phyloP scores from a whole-genome alignment of 2,888 invertebrate genomes.

The Molanna angustata region DNA sequence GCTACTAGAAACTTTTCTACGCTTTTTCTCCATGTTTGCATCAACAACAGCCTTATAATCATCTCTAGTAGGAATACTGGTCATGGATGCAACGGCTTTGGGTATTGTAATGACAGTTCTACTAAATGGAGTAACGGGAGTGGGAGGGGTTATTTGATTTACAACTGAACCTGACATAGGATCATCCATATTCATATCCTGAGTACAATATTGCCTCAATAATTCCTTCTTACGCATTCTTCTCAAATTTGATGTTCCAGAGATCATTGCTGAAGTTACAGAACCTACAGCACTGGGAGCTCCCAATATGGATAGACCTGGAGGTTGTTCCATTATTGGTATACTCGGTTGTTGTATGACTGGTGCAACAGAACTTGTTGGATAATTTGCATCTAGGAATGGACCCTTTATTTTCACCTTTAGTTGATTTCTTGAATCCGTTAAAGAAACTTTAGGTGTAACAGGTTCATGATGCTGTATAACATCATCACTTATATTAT shows the following conservation, averaged over 20 bases:
- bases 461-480: constrained; percentile 8
- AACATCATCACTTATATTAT: constrained; percentile 19
- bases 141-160: constrained; percentile 50
- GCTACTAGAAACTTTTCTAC: constrained; percentile 54
- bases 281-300: constrained; percentile 50
- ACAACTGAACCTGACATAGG: constrained; percentile 55
- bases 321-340: constrained; percentile 40
- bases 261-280: constrained; percentile 44
- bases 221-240: constrained; percentile 90
- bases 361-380: constrained; percentile 59
- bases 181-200: constrained; percentile 84
- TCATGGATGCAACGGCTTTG: constrained; percentile 87
- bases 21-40: constrained; percentile 67
- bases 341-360: constrained; percentile 56
- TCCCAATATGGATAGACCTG: constrained; percentile 43
- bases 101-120: constrained; percentile 79
- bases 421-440: constrained; percentile 80
- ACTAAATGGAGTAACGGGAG: constrained; percentile 58
- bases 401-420: constrained; percentile 92
- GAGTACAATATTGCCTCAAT: constrained; percentile 79
- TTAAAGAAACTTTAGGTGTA: constrained; percentile 67
- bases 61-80: constrained; percentile 80
- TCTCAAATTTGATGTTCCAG: constrained; percentile 72
- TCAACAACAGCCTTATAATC: constrained; percentile 72
- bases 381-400: constrained; percentile 73